Percentiles rank a stretch among this genome's conserved stretches.
Evolutionary conservation across 2,113 vertebrate species (phyloP).

Genomic region (Beaufortia kweichowensis): DNA sequence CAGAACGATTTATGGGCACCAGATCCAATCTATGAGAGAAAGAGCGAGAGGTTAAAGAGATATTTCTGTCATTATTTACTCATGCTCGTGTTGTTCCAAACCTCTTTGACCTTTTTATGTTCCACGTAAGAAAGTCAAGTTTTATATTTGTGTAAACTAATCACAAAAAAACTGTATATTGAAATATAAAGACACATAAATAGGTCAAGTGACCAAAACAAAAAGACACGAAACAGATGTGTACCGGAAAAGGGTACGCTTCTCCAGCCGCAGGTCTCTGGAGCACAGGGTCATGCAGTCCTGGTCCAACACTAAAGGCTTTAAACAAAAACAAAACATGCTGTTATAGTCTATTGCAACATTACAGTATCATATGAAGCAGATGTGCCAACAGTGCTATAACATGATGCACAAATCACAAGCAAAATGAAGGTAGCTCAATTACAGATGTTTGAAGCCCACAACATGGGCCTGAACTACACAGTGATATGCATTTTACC

Average conservation of each 20-base stretch:
- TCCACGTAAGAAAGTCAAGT: too few species aligned
- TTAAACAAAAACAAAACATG: conserved; percentile 42
- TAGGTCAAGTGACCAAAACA: background rate
- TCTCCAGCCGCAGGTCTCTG: conserved; percentile 91
- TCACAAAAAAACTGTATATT: too few species aligned
- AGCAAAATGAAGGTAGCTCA: background rate
- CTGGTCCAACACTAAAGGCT: conserved; percentile 95
- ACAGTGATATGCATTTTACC: conserved; percentile 69
- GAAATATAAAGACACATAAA: too few species aligned
- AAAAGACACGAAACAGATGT: conserved; percentile 22
- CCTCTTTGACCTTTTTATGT: too few species aligned
- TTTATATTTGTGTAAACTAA: too few species aligned
- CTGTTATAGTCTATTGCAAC: conserved; percentile 34
- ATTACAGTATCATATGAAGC: conserved; percentile 35
- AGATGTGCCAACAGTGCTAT: background rate
- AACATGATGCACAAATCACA: too few species aligned
- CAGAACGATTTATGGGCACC: conserved; percentile 94
- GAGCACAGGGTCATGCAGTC: conserved; percentile 93
- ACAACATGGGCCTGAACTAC: background rate
- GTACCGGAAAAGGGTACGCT: conserved; percentile 94
- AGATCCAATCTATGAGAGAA: conserved; percentile 83
- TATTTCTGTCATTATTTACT: too few species aligned
- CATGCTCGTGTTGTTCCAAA: too few species aligned
- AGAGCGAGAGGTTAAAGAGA: background rate
- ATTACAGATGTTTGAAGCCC: background rate